Evolutionary conservation across 2,888 invertebrate genomes (phyloP), one percentile per base, ranked within the genome.

Genomic region (Oscheius sp.): DNA sequence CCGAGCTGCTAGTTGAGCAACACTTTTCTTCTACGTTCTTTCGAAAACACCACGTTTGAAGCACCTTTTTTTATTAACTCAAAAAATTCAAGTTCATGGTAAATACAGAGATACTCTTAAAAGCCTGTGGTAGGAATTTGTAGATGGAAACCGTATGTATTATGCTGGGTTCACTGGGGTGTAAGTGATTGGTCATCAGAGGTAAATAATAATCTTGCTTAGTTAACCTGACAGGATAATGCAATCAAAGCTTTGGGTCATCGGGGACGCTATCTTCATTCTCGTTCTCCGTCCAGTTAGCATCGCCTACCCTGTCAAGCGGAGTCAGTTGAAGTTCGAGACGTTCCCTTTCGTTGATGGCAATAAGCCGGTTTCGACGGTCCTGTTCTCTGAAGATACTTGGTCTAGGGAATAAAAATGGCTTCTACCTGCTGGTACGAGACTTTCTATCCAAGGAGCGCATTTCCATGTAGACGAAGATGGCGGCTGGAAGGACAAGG

Each of bases 261-360:
- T 68, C 53, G n/a, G 68, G 42, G 4, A 48, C 29, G 13, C 21
- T 21, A 10, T 47, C 47, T 21, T 62, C 62, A 7, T n/a, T 35
- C 32, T 66, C 66, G 35, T 66, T 51, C 50, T 68, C 68, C 9
- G 68, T 33, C 68, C 68, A 68, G 37, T 68, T 68, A 51, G 79
- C 79, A 57, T 79, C 77, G 2, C 62, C 79, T 10, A 79, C 70
- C 58, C 79, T 55, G 60, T 79, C 79, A 65, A 76, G 70, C 3
- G 79, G 73, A 53, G 73, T 75, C 9, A 79, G 59, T 33, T 75
- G 79, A 9, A 79, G 66, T 29, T 75, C 58, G 5, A 55, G 13
- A 10, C 59, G 70, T 35, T 70, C 70, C 35, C 70, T 37, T 35
- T 79, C 79, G 35, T 66, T 74, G 2, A 70, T 37, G 0, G 74